A percentile compares a stretch with the other conserved stretches of the same genome.
These are phyloP conservation scores for Nannospalax galili DNA, from an alignment of 2,113 vertebrate genomes.

Conservation along the genomic window DNA sequence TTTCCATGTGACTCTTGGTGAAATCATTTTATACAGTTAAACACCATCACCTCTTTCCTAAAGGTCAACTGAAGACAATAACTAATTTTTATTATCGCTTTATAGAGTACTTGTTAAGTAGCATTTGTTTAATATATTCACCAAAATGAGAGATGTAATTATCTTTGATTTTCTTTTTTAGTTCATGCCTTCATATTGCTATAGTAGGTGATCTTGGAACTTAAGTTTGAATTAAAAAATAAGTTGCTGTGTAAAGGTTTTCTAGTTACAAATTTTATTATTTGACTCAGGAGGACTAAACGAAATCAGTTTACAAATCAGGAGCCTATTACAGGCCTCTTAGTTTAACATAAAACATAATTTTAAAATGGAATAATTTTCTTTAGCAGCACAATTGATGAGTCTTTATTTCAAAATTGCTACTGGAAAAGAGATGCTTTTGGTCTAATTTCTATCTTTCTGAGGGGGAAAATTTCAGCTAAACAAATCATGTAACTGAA, in stretches of 20 bases:
- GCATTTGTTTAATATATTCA: neutral
- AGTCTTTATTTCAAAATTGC: conserved; percentile 35
- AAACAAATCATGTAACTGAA: neutral
- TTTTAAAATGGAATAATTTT: conserved; percentile 51
- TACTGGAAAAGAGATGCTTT: neutral
- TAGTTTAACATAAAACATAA: conserved; percentile 48
- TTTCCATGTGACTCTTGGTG: neutral
- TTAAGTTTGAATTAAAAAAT: conserved; percentile 15
- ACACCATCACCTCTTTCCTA: neutral
- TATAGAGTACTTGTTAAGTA: neutral
- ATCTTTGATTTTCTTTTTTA: neutral
- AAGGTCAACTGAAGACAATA: conserved; percentile 31
- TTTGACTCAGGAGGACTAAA: neutral
- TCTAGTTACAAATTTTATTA: neutral
- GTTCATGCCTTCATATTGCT: neutral
- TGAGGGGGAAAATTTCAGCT: neutral
- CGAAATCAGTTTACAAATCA: conserved; percentile 19
- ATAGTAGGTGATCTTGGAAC: neutral
- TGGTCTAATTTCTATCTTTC: conserved; percentile 27
- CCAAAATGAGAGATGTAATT: neutral
- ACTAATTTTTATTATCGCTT: neutral
- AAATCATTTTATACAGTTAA: conserved; percentile 39
- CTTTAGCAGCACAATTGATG: neutral
- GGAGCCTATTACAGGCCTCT: neutral
- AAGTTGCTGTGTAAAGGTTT: conserved; percentile 18